Evolutionary conservation across 2,888 invertebrate genomes (phyloP), one percentile per base, ranked within the genome.

Genomic region (Antheraea assamensis): DNA sequence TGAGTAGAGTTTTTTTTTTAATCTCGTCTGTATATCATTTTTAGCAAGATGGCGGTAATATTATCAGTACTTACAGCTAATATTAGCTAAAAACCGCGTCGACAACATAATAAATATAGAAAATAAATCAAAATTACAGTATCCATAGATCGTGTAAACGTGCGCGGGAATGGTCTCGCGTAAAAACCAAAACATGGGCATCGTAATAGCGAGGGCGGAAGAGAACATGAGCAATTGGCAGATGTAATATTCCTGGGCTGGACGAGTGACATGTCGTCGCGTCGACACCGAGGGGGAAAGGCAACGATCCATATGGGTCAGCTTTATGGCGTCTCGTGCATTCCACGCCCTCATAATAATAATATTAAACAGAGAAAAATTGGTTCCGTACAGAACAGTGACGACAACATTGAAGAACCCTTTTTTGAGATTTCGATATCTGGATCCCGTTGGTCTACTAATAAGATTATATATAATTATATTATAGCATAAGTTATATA

Each of bases 161-260:
- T 7, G 42, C 42, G 42, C 24, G 21, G 7, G n/a, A 24, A 7
- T n/a, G 24, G 35, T 68, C 27, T 30, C 15, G n/a, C 1, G n/a
- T 35, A 35, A n/a, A 68, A 68, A 35, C 24, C n/a, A 35, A 70
- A 71, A 47, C 73, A 76, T 86, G 76, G 88, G 80, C 85, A 88
- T 87, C 82, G 82, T 79, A 78, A 77, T 42, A 77, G 75, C 75
- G 78, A 83, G 86, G 87, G 85, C 81, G 83, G 81, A 80, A 88
- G 89, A 91, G 89, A 90, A 91, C 89, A 88, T 84, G 85, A 88
- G 87, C 92, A 92, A 92, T 92, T 93, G 92, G 90, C 91, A 91
- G 91, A 91, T 91, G 87, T 91, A 92, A 92, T 92, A 92, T 91
- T 89, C 82, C 80, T 79, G 83, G 86, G 83, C 86, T 84, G 31